These are phyloP conservation scores for Rhorus exstirpatorius DNA, from an alignment of 2,888 invertebrate species.

Conservation along the genomic window DNA sequence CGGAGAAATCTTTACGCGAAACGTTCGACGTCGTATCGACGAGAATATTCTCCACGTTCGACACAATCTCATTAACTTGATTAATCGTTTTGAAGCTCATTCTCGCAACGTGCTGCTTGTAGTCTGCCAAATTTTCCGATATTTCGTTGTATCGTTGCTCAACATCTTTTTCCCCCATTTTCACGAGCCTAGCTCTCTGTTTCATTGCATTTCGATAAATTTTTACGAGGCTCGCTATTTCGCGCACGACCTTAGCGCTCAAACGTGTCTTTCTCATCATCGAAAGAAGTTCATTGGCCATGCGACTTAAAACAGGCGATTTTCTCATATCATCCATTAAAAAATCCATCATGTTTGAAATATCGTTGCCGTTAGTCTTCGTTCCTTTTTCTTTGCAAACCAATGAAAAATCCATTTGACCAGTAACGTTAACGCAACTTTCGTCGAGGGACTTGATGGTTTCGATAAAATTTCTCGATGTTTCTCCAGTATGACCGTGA, in stretches of 20 bases:
- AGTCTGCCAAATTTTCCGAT: conserved; percentile 63
- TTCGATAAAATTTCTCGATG: conserved; percentile 51
- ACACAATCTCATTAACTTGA: conserved; percentile 62
- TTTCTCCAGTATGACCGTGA: neutral
- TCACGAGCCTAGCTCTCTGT: conserved; percentile 46
- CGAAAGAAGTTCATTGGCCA: conserved; percentile 64
- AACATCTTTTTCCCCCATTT: conserved; percentile 6
- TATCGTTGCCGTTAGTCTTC: conserved; percentile 36
- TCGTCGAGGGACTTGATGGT: conserved; percentile 67
- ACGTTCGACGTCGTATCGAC: conserved; percentile 64
- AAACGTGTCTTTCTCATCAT: conserved; percentile 62
- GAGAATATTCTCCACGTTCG: conserved; percentile 69
- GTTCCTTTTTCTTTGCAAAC: conserved; percentile 53
- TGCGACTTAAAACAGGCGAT: conserved; percentile 31
- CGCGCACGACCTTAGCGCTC: conserved; percentile 59
- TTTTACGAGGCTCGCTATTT: conserved; percentile 65
- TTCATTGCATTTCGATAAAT: conserved; percentile 70
- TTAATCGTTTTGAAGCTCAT: conserved; percentile 61
- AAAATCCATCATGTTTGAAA: conserved; percentile 44
- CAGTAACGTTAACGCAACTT: conserved; percentile 50
- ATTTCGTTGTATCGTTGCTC: conserved; percentile 38
- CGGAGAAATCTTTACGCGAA: conserved; percentile 39
- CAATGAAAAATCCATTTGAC: conserved; percentile 26
- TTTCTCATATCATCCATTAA: conserved; percentile 46
- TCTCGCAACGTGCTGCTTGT: conserved; percentile 54